Conservation (phyloP, 2,888 invertebrate species). For the Eucera pruinosa region DNA sequence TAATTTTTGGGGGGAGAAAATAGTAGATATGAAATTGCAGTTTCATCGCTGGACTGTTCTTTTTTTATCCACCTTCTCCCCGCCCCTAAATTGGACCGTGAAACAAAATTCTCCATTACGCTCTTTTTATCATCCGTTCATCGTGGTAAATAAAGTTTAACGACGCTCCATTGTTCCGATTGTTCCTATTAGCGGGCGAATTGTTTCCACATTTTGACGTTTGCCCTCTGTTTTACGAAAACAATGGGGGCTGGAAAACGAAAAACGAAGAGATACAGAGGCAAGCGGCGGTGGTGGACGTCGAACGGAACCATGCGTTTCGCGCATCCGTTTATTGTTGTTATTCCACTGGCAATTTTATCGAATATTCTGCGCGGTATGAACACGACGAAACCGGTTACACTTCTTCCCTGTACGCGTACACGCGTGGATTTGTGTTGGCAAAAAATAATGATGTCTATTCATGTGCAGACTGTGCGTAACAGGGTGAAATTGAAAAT, state of each 20-base stretch:
- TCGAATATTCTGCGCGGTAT: not conserved
- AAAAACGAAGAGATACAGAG: slow-evolving; percentile 2
- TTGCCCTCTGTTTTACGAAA: slow-evolving; percentile 15
- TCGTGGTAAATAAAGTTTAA: slow-evolving; percentile 36
- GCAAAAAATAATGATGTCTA: not conserved
- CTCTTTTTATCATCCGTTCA: not conserved
- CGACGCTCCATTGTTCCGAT: slow-evolving; percentile 32
- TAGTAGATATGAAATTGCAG: no score
- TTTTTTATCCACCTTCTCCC: not conserved
- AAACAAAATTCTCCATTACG: not conserved
- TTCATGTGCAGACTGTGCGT: no score
- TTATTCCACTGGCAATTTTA: not conserved
- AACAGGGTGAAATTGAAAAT: not conserved
- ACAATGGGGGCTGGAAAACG: slow-evolving; percentile 32
- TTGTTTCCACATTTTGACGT: slow-evolving; percentile 34
- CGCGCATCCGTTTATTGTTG: slow-evolving; percentile 18
- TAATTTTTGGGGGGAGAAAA: no score
- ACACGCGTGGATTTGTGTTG: no score
- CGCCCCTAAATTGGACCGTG: not conserved
- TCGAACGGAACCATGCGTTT: slow-evolving; percentile 8
- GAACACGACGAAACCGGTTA: not conserved
- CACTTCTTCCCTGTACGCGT: no score
- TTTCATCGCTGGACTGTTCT: no score
- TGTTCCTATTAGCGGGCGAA: slow-evolving; percentile 37
- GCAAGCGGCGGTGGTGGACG: not conserved